These are phyloP conservation scores for Dicrurus megarhynchus DNA, from an alignment of 2,113 vertebrate genomes.

Conservation along the genomic window DNA sequence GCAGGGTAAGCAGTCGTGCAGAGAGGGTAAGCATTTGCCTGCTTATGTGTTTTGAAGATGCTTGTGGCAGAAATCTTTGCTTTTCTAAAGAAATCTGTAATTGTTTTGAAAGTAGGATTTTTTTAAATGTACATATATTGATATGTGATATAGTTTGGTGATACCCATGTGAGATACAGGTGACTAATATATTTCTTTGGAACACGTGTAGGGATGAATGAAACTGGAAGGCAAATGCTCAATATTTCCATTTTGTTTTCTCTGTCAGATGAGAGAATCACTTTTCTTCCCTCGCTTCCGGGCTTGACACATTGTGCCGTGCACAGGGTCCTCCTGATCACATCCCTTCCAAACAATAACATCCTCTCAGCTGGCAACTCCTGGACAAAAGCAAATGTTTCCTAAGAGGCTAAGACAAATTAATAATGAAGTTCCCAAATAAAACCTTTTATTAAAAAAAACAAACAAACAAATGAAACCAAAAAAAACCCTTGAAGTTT, in stretches of 20 bases:
- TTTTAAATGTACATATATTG: neutral
- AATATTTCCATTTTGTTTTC: neutral
- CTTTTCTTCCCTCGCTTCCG: constrained; percentile 54
- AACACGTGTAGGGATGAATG: neutral
- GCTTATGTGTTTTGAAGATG: neutral
- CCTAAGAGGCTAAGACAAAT: neutral
- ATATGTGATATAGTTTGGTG: neutral
- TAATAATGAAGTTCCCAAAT: neutral
- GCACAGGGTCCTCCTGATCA: neutral
- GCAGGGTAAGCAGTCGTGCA: rapidly evolving
- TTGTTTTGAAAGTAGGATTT: neutral
- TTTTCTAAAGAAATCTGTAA: neutral
- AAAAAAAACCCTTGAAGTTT: neutral
- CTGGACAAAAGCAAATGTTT: constrained; percentile 3
- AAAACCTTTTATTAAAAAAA: neutral
- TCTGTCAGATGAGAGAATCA: constrained; percentile 30
- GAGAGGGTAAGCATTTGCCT: rapidly evolving
- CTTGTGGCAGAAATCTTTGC: neutral
- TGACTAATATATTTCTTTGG: neutral
- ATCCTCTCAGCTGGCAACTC: constrained; percentile 63
- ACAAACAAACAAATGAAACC: neutral
- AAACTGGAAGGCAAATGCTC: neutral
- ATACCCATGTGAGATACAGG: neutral
- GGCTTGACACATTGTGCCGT: neutral
- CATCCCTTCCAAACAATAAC: constrained; percentile 65